These are phyloP conservation scores for Agapornis roseicollis DNA, from an alignment of 2,113 vertebrate genomes.

Conservation along the genomic window DNA sequence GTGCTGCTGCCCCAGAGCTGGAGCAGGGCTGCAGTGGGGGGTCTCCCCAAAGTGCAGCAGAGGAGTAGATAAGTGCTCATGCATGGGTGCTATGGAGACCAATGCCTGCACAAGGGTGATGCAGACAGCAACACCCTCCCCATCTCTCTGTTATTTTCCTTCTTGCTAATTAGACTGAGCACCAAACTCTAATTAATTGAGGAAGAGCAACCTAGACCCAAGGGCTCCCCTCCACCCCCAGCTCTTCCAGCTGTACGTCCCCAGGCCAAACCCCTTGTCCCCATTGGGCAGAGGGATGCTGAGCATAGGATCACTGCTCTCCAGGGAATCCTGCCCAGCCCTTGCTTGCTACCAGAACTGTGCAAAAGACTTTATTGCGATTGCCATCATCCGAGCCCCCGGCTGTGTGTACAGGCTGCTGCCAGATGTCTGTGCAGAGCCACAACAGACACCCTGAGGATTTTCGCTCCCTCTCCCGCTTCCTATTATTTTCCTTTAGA, in stretches of 20 bases:
- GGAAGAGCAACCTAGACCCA: rapidly evolving
- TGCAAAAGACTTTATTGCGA: background rate
- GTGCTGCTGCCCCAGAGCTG: background rate
- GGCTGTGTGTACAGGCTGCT: background rate
- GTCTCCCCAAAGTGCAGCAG: background rate
- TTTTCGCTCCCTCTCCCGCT: background rate
- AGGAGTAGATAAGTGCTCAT: background rate
- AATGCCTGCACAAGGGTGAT: background rate
- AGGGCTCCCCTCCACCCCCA: background rate
- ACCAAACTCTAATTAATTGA: background rate
- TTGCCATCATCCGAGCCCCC: background rate
- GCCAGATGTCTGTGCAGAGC: background rate
- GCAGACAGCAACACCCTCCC: background rate
- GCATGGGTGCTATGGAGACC: background rate
- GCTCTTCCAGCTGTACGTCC: rapidly evolving
- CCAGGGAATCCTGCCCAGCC: rapidly evolving
- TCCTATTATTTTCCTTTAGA: background rate
- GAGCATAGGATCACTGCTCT: background rate
- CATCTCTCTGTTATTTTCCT: rapidly evolving
- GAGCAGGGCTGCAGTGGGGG: background rate
- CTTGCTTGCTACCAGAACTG: background rate
- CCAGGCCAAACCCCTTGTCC: rapidly evolving
- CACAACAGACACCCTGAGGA: background rate
- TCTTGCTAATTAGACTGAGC: background rate
- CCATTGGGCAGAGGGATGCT: rapidly evolving